Base-by-base conservation (phyloP, 2,888 invertebrate genomes). In the Geophilus truncorum region DNA sequence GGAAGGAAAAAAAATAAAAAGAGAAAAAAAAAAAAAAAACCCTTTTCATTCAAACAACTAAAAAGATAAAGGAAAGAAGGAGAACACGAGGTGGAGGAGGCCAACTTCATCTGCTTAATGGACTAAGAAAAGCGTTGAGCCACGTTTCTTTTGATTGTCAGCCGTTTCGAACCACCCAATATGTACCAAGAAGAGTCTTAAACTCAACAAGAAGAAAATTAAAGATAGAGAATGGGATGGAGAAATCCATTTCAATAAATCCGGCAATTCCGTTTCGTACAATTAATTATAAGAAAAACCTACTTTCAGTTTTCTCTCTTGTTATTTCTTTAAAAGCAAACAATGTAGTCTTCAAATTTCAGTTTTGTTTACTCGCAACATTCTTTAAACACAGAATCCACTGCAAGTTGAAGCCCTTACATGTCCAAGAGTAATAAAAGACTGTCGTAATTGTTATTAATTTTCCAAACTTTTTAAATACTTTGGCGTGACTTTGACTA, bases 81-180 rank as follows among this genome's bases (percentile, higher is more conserved):
- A 12, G 40, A 40, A 40, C 40, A 40, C 40, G 40, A 12, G 15
- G 57, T 62, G 57, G 57, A 62, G 23, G 57, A 23, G 23, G 57
- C 57, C 57, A 62, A 62, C 57, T 62, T 62, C 57, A 62, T 62
- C 57, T 62, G 57, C 57, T 62, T 62, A 62, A 62, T 62, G 57
- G 57, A 62, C 57, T 62, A 62, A 62, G 57, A 62, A 62, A 62
- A 62, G 57, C 18, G 57, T 62, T 62, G 21, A 62, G 57, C 57
- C 57, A 62, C 57, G 57, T 62, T 62, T 62, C 23, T 23, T 62
- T 62, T 62, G 57, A 62, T 62, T 62, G 57, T 62, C 57, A 62
- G 57, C 21, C 57, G 23, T 62, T 62, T 62, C 21, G 0, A 62
- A 62, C 15, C 21, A 18, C n/a, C 21, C 57, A 62, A 62, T 62